Evolutionary conservation across 2,113 vertebrate species (phyloP), one percentile per base, ranked within the genome.

Genomic region (Seriola rivoliana): DNA sequence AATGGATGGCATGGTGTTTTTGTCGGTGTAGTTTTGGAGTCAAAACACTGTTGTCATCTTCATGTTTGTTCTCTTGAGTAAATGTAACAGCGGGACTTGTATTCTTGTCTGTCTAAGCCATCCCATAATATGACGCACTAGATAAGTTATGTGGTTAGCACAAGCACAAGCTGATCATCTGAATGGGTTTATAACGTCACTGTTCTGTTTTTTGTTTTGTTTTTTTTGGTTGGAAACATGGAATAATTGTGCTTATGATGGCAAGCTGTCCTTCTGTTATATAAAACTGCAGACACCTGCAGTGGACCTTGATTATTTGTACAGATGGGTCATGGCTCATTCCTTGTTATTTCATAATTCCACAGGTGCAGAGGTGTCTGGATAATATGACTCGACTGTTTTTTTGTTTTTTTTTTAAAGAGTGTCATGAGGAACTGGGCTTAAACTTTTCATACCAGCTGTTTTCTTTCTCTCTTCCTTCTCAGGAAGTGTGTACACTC

Each of bases 281-380:
- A 71, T 88, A 89, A 89, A 84, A 64, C 75, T 91, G 85, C 73
- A 89, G 75, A 85, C 88, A 90, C 87, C 83, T 93, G 89, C 90
- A 78, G 55, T 68, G 71, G 84, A 86, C 85, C 60, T 78, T 38
- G 66, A 71, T 80, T 91, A 83, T 91, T 92, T 93, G 74, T 89
- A 85, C 85, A 90, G 89, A 90, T 90, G 86, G 80, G 71, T 75
- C 86, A 87, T 89, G 85, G 75, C 88, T 90, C 55, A 90, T 86
- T 92, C 78, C 80, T 29, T 83, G 86, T 91, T 88, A 84, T 87
- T 93, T 84, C 46, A 54, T 88, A 87, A 90, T 85, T 93, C 81
- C 72, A 72, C 81, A 85, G 76, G 76, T 90, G 68, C 73, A 71
- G 75, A 75, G 11, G 55, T 78, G 82, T 89, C 85, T 84, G 86